Evolutionary conservation across 2,888 invertebrate species (phyloP).

Genomic region (Noctua fimbriata): DNA sequence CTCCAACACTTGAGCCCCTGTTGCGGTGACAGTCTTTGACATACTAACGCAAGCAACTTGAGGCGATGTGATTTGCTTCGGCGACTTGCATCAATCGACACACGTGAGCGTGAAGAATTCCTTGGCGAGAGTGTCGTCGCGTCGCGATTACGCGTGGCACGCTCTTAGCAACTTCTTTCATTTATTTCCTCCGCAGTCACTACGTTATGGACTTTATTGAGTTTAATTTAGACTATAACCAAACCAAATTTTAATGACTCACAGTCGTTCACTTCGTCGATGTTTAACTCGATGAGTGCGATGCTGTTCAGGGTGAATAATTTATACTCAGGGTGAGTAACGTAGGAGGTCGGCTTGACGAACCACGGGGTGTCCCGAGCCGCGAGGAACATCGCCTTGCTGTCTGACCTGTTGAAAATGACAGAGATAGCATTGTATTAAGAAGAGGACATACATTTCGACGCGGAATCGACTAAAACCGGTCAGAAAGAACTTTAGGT

Average conservation of each 20-base stretch:
- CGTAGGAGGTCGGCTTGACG: slow-evolving; percentile 68
- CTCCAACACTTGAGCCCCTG: too few species aligned
- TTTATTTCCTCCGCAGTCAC: not conserved
- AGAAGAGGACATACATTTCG: too few species aligned
- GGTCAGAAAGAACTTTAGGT: too few species aligned
- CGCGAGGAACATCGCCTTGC: slow-evolving; percentile 77
- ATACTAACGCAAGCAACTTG: not conserved
- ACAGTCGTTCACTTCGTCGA: slow-evolving; percentile 51
- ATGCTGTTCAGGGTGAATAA: slow-evolving; percentile 74
- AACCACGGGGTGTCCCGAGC: slow-evolving; percentile 66
- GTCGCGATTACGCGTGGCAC: not conserved
- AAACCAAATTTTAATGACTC: slow-evolving; percentile 38
- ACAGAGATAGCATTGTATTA: not conserved
- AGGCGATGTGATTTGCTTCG: not conserved
- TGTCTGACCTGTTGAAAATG: slow-evolving; percentile 68
- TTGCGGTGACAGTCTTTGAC: too few species aligned
- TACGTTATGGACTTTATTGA: not conserved
- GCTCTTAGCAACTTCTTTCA: not conserved
- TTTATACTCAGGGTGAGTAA: slow-evolving; percentile 79
- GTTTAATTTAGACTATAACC: not conserved
- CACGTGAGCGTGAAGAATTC: not conserved
- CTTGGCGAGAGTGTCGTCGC: not conserved
- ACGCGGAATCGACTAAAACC: too few species aligned
- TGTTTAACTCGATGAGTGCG: slow-evolving; percentile 74
- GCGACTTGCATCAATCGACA: not conserved